Evolutionary conservation across 2,797 vertebrate species (phyloP).

Genomic region (Ctenochaetus hawaiiensis): DNA sequence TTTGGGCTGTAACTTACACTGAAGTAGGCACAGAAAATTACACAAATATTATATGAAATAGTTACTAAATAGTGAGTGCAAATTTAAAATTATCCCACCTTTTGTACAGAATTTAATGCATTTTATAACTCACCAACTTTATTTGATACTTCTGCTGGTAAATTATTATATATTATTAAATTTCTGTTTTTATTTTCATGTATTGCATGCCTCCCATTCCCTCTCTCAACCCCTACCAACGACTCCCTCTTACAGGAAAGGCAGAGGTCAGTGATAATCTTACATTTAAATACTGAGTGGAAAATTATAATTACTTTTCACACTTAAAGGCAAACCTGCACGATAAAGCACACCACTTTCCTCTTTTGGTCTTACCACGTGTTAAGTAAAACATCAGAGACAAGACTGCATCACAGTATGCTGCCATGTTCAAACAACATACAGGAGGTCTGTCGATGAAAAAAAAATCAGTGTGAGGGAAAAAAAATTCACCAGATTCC

Average conservation of each 20-base stretch:
- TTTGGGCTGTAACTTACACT: neutral
- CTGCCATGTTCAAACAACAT: conserved; percentile 9
- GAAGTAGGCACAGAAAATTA: neutral
- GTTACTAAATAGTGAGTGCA: neutral
- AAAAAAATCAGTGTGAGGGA: conserved; percentile 11
- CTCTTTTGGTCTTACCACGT: conserved; percentile 1
- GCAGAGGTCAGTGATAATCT: neutral
- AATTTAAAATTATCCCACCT: neutral
- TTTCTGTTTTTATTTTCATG: neutral
- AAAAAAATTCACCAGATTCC: conserved; percentile 25
- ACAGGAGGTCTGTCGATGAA: conserved; percentile 1
- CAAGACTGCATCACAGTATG: conserved; percentile 8
- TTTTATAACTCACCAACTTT: neutral
- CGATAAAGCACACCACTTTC: conserved; percentile 3
- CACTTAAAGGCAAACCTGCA: no score
- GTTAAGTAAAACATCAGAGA: conserved; percentile 20
- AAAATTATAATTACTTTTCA: neutral
- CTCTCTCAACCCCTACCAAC: neutral
- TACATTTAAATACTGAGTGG: neutral
- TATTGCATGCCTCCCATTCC: neutral
- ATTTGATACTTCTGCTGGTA: neutral
- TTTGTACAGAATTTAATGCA: neutral
- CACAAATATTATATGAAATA: neutral
- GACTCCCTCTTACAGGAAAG: neutral
- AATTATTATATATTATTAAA: neutral